phyloP scores from a whole-genome alignment of 1,140 invertebrate genomes.

The Zaprionus ornatus region DNA sequence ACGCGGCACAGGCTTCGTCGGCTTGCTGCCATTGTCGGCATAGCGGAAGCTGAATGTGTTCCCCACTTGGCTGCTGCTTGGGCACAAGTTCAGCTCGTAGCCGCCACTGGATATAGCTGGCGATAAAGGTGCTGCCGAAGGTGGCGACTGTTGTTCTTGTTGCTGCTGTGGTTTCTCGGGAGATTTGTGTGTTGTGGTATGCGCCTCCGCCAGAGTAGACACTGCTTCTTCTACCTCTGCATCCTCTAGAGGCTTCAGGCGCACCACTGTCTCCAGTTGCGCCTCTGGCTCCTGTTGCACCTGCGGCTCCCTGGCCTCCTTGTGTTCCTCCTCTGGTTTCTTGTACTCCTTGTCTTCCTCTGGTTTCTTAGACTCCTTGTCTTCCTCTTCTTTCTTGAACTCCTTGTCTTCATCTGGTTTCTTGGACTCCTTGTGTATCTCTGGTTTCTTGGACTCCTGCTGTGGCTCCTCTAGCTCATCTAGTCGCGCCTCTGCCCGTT shows the following conservation, averaged over 20 bases:
- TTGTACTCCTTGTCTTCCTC: background rate
- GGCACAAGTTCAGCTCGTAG: constrained; percentile 51
- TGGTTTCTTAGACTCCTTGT: background rate
- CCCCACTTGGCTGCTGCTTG: constrained; percentile 19
- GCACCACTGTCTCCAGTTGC: background rate
- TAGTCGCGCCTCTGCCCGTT: constrained; percentile 47
- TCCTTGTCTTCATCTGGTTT: background rate
- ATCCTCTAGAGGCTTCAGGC: background rate
- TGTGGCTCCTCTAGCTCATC: constrained; percentile 7
- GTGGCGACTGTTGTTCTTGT: no score
- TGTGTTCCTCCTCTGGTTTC: background rate
- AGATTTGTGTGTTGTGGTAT: constrained; percentile 44
- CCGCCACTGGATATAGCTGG: background rate
- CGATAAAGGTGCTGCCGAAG: background rate
- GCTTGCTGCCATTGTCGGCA: constrained; percentile 53
- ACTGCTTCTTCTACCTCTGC: background rate
- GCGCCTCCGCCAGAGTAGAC: constrained; percentile 52
- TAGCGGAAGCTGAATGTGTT: constrained; percentile 34
- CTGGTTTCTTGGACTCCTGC: background rate
- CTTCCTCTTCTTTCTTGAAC: background rate
- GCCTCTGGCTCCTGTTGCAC: background rate
- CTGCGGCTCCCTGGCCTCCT: background rate
- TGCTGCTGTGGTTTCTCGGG: constrained; percentile 18
- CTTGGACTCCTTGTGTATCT: background rate
- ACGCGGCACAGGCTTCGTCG: background rate